Conservation (phyloP, 2,113 vertebrate species). For the Antigone vipio region DNA sequence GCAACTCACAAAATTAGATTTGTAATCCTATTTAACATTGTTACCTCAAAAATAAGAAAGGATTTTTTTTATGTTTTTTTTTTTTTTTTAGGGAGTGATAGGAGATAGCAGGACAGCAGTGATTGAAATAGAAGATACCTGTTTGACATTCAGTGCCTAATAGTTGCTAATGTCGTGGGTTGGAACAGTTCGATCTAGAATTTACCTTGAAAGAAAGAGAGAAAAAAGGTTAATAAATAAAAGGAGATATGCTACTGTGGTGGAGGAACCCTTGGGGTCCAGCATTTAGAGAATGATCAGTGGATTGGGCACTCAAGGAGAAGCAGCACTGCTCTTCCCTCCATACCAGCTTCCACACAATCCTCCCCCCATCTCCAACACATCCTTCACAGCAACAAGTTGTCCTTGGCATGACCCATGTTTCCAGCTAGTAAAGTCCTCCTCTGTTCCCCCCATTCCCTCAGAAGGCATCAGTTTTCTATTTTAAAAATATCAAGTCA, state of each 20-base stretch:
- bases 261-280: not conserved
- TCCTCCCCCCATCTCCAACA: not conserved
- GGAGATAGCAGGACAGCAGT: not conserved
- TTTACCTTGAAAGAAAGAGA: not conserved
- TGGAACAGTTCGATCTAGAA: not conserved
- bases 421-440: constrained; percentile 47
- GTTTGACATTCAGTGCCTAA: not conserved
- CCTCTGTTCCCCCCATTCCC: constrained; percentile 10
- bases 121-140: not conserved
- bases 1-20: not conserved
- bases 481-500: constrained; percentile 69
- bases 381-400: constrained; percentile 11
- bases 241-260: not conserved
- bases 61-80: not conserved
- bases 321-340: not conserved
- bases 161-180: not conserved
- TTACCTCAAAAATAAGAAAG: not conserved
- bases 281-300: not conserved
- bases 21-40: not conserved
- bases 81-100: not conserved
- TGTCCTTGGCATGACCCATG: constrained; percentile 53
- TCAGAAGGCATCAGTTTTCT: constrained; percentile 57
- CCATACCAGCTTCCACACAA: not conserved
- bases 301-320: not conserved
- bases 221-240: not conserved